Percentiles rank a stretch among this genome's conserved stretches.
Conservation (phyloP, 2,797 vertebrate genomes). For the Catamblyrhynchus diadema region DNA sequence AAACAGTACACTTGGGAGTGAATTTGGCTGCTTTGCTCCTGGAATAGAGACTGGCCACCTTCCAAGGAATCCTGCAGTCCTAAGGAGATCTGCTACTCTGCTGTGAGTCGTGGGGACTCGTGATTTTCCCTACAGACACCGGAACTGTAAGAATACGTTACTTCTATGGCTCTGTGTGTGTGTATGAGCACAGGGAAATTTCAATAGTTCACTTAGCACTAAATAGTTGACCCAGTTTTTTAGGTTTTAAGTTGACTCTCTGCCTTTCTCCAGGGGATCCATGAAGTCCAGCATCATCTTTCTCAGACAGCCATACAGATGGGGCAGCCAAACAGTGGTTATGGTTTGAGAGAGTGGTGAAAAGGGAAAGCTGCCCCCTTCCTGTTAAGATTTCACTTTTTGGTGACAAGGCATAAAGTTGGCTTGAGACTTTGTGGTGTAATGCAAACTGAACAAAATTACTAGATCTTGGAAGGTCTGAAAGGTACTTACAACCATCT, state of each 20-base stretch:
- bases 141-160: neutral
- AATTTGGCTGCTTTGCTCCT: neutral
- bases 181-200: neutral
- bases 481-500: neutral
- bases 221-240: neutral
- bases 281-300: neutral
- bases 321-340: accelerated
- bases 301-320: neutral
- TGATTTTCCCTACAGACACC: neutral
- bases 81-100: neutral
- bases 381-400: neutral
- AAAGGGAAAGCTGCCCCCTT: neutral
- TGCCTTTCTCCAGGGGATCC: neutral
- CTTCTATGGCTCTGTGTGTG: neutral
- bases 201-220: neutral
- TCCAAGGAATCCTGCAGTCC: neutral
- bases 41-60: neutral
- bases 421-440: neutral
- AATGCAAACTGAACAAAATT: neutral
- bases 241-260: neutral
- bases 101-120: accelerated
- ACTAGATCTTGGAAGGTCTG: neutral
- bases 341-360: neutral
- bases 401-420: neutral
- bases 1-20: accelerated